phyloP scores from a whole-genome alignment of 2,113 vertebrate genomes.

The Romanogobio albipinnatus region DNA sequence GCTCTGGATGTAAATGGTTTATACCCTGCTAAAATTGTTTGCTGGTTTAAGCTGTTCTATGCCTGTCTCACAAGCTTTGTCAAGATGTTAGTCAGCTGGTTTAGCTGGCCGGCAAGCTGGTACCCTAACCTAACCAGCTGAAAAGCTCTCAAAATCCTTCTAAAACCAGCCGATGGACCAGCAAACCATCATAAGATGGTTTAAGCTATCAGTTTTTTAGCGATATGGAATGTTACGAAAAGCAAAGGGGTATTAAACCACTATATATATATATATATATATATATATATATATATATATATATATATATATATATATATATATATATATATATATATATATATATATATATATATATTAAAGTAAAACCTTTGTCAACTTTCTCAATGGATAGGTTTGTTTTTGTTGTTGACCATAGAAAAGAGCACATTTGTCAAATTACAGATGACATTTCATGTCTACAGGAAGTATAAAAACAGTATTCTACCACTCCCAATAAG shows the following conservation, averaged over 20 bases:
- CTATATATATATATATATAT: too few species aligned
- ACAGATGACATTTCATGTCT: too few species aligned
- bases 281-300: too few species aligned
- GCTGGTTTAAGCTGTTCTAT: background rate
- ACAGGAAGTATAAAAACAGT: too few species aligned
- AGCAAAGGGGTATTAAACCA: background rate
- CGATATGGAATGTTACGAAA: background rate
- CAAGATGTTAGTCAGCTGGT: background rate
- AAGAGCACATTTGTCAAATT: background rate
- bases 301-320: too few species aligned
- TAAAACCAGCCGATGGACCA: background rate
- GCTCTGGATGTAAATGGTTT: background rate
- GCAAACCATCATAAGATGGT: background rate
- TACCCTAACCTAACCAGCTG: background rate
- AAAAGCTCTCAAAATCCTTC: background rate
- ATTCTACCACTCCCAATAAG: too few species aligned
- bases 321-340: too few species aligned
- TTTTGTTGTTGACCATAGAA: background rate
- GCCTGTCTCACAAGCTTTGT: background rate
- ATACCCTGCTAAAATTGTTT: background rate
- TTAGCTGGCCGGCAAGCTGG: background rate
- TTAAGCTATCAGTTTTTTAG: background rate
- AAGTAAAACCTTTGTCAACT: background rate
- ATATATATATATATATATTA: background rate
- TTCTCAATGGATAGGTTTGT: background rate